Base-by-base conservation (phyloP, 1,140 invertebrate species). In the Zaprionus capensis region DNA sequence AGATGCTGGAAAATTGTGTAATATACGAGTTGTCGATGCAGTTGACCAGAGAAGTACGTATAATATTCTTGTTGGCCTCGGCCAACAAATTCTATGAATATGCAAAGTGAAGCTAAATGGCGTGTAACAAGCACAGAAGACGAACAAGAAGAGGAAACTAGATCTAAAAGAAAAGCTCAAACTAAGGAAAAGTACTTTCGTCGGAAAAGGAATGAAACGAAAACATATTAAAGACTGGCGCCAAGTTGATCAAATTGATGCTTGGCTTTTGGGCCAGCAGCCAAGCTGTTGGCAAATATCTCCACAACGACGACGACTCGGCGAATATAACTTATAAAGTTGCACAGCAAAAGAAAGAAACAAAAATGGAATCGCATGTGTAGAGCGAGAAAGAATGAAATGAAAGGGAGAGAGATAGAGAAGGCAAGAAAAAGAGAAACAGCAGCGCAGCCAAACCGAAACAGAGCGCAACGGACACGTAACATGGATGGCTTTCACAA, bases 161-260 rank as follows among this genome's bases (percentile, higher is more conserved):
- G 24, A 78, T 71, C 74, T 53, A 74, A 63, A 62, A 58, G 14
- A 68, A 49, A 71, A 65, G 68, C 62, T 38, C 57, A 71, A 66
- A 49, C 26, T 20, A 61, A 55, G 28, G 44, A 61, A 74, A 58
- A 59, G 9, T 58, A 26, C 22, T 28, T 62, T 46, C 63, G 61
- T 59, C 15, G 14, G 22, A 49, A 22, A 59, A 31, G 31, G 9
- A 34, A 34, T 56, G 56, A 55, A 61, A 82, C 66, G 72, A 83
- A 88, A 78, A 83, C 64, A 87, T 87, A 87, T 87, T 87, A 87
- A 83, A 77, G 81, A 76, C 85, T 88, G 84, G 84, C 84, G 84
- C 84, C 84, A 84, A 88, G 78, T 74, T 90, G 81, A 88, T 88
- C 85, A 84, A 88, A 90, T 90, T 88, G 84, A 90, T 88, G 83